Evolutionary conservation across 2,888 invertebrate species (phyloP).

Genomic region (Gisinianus flammeolus): DNA sequence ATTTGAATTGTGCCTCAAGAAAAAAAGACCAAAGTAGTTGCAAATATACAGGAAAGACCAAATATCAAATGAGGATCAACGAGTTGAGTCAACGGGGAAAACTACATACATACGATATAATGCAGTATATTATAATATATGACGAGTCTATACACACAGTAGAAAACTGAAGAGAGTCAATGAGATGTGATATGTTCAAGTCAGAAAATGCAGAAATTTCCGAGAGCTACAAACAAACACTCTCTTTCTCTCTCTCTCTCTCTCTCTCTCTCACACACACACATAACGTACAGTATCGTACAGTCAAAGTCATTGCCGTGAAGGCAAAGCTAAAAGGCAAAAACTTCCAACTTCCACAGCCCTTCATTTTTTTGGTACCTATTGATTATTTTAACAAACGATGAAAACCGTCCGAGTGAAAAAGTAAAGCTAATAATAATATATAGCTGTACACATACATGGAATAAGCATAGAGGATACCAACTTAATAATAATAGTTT

Average conservation of each 20-base stretch:
- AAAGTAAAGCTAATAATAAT: slow-evolving; percentile 11
- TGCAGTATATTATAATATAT: neutral
- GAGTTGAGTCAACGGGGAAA: neutral
- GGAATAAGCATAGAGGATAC: neutral
- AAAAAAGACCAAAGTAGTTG: neutral
- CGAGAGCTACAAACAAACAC: no score
- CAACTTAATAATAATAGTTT: slow-evolving; percentile 1
- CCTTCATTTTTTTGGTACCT: neutral
- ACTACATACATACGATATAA: no score
- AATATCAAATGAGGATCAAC: no score
- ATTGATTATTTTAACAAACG: slow-evolving; percentile 15
- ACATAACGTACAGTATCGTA: neutral
- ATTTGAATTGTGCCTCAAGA: no score
- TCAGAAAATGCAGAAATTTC: no score
- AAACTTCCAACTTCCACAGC: no score
- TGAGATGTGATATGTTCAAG: neutral
- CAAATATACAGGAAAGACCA: neutral
- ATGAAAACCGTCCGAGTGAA: neutral
- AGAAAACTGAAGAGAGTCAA: neutral
- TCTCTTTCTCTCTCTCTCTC: no score
- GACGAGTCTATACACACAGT: neutral
- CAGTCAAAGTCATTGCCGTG: no score
- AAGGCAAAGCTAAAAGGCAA: no score
- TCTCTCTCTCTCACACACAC: neutral
- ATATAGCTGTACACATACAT: neutral